Base-by-base conservation (phyloP, 64 coral and sea anemone genomes). In the Porites australiensis region DNA sequence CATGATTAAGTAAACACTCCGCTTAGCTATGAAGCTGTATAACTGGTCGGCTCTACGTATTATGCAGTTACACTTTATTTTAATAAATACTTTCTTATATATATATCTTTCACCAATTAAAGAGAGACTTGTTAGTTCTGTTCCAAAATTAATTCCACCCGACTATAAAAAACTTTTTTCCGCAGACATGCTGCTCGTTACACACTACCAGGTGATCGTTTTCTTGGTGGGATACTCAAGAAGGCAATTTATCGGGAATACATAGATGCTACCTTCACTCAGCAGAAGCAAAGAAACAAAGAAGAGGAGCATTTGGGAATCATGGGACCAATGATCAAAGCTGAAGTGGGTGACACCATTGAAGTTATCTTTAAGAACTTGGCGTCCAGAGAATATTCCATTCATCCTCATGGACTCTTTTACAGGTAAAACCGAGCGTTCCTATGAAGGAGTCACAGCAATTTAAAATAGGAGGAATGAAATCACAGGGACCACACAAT, bases 301-400 rank as follows among this genome's bases (percentile, higher is more conserved):
- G 87, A 86, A 5, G 65, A 89, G 9, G 82, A 70, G 2, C 52
- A 96, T 50, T 66, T 96, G n/a, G 95, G 95, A 67, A 75, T 96
- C 7, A 72, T 96, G 14, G 95, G 95, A 53, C 95, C 95, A 1
- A 79, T 90, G 23, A 93, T 96, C 21, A 93, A 96, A 54, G 95
- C 95, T 4, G 95, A 96, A 78, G 95, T 96, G 22, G 95, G 95
- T 6, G 95, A 96, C 54, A 93, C 79, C 7, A 96, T 96, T 18
- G 95, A 96, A 55, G 74, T 96, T 19, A 80, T 93, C 16, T 96
- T 96, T 75, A 96, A 96, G 64, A 96, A 96, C 81, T 78, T 89
- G 20, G 95, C 95, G 3, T 72, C 91, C 22, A 74, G 87, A 8
- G 6, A 59, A 13, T 96, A 93, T 72, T 96, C 95, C 8, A 82